Base-by-base conservation (phyloP, 2,113 vertebrate genomes). In the Gyps fulvus region DNA sequence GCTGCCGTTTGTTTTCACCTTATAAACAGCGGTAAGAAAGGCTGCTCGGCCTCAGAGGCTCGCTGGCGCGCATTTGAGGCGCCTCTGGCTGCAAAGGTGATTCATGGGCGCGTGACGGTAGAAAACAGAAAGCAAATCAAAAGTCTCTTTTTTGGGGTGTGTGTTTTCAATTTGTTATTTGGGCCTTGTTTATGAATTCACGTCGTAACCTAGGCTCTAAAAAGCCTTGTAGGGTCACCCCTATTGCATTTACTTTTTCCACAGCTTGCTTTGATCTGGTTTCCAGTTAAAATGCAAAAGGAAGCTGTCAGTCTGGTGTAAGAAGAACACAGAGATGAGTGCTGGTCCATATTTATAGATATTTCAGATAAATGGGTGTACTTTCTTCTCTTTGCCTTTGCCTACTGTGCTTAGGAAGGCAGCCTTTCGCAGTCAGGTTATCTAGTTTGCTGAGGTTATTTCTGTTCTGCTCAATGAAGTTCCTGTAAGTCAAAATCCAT, bases 191-290 rank as follows among this genome's bases (percentile, higher is more conserved):
- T 49, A 29, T 34, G 19, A 62, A 47, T 36, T 42, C 2, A 7
- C 2, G 0, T 47, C 4, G 0, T 54, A 72, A n/a, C 43, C 27
- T 34, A 14, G 36, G 5, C 52, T 55, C 23, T 36, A 31, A 45
- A 52, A 66, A 16, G 12, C 45, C 8, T 32, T 13, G 3, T 17
- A 8, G 0, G 0, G 23, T 55, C 16, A 2, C 22, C 40, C 19
- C 13, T 31, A 3, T 32, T 59, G 19, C 15, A 7, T 52, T 87
- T 57, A 11, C 19, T 61, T 59, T 43, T 32, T 8, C 38, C 10
- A 10, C 26, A 29, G 14, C 34, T 65, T 27, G 50, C 49, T 81
- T 43, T 8, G 29, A 22, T 25, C 25, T 5, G 1, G 9, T 45
- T 77, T 65, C 40, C 31, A 38, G 45, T 26, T 66, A 43, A 83